Conservation (phyloP, 2,797 vertebrate species). For the Poecilia velifera region DNA sequence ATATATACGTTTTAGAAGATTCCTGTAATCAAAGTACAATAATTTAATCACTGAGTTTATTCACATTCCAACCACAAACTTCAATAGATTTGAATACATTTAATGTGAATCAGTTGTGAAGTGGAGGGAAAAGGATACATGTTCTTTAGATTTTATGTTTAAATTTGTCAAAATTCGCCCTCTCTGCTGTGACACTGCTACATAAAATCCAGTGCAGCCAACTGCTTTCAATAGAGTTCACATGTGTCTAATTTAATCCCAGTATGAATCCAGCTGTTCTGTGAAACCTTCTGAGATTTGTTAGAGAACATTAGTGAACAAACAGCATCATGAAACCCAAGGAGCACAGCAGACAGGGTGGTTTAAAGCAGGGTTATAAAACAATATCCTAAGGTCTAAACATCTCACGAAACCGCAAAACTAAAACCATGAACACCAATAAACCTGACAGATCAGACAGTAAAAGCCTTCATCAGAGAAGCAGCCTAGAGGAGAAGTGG, state of each 20-base stretch:
- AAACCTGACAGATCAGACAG: background rate
- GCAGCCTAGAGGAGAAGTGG: background rate
- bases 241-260: no score
- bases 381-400: background rate
- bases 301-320: background rate
- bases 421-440: background rate
- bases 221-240: no score
- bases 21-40: background rate
- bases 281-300: background rate
- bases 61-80: background rate
- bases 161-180: background rate
- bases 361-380: background rate
- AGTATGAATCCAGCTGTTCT: background rate
- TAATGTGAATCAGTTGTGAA: background rate
- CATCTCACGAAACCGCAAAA: background rate
- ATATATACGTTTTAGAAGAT: background rate
- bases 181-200: background rate
- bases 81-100: background rate
- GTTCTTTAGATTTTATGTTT: background rate
- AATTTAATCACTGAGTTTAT: background rate
- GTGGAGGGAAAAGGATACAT: background rate
- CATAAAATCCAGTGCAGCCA: background rate
- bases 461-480: background rate
- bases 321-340: background rate
- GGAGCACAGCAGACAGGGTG: background rate